Evolutionary conservation across 2,113 vertebrate genomes (phyloP).

Genomic region (Microcebus tavaratra): DNA sequence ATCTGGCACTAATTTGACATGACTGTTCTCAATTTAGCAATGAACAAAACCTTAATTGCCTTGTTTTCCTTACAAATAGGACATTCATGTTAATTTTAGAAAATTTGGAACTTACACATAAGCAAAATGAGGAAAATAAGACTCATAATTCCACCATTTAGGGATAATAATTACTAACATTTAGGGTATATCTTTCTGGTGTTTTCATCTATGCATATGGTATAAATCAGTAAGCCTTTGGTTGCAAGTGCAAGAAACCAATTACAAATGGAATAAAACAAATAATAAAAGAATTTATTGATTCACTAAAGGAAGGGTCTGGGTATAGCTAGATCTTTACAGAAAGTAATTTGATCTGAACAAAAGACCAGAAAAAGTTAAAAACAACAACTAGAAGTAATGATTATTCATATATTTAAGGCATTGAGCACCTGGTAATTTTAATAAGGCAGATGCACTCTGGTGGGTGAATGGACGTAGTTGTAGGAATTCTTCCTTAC

Average conservation of each 20-base stretch:
- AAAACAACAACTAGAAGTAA: background rate
- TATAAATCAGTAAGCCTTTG: background rate
- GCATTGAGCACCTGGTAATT: background rate
- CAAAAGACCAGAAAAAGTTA: background rate
- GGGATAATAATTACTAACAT: conserved; percentile 3
- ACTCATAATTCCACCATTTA: background rate
- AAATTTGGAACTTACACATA: conserved; percentile 35
- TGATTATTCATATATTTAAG: background rate
- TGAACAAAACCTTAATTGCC: conserved; percentile 13
- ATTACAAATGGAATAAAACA: background rate
- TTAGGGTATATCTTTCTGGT: background rate
- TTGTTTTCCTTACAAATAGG: conserved; percentile 54
- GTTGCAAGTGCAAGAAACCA: background rate
- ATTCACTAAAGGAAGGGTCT: background rate
- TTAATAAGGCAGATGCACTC: background rate
- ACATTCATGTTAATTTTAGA: conserved; percentile 43
- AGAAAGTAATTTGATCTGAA: conserved; percentile 42
- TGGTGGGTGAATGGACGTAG: background rate
- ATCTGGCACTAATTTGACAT: conserved; percentile 29
- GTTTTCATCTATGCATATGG: background rate
- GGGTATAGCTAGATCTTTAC: background rate
- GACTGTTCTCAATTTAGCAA: conserved; percentile 36
- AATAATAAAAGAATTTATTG: background rate
- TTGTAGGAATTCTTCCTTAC: background rate
- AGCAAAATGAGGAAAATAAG: conserved; percentile 28